Percentiles rank a stretch among this genome's conserved stretches.
phyloP scores from a whole-genome alignment of 53 echinoderm and acorn worm species.

The Temnopleurus reevesii region DNA sequence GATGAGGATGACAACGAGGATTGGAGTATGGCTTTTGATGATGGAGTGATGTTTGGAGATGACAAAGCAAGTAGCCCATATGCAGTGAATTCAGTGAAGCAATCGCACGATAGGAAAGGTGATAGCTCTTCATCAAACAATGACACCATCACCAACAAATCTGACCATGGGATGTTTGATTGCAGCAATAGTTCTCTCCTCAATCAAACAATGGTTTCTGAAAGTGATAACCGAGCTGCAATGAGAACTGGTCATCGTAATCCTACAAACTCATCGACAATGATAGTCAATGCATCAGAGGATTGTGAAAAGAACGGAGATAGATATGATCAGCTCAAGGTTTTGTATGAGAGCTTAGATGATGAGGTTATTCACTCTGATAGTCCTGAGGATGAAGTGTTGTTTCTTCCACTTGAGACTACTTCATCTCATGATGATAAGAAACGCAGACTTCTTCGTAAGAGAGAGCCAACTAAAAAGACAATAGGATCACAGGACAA shows the following conservation, averaged over 20 bases:
- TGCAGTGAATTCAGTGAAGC: too few relatives aligned
- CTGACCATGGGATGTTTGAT: not conserved
- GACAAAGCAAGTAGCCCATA: not conserved
- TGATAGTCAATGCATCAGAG: too few relatives aligned
- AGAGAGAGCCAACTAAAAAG: not conserved
- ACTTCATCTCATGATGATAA: not conserved
- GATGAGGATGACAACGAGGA: constrained; percentile 8
- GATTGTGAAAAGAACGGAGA: not conserved
- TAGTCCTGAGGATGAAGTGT: not conserved
- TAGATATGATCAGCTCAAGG: not conserved
- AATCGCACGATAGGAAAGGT: not conserved
- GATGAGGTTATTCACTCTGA: not conserved
- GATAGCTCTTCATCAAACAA: not conserved
- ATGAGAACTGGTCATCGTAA: not conserved
- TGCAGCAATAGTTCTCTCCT: not conserved
- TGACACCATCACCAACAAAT: not conserved
- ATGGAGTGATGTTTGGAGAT: not conserved
- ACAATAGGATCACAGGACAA: not conserved
- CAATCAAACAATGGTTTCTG: not conserved
- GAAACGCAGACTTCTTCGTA: not conserved
- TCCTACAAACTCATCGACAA: not conserved
- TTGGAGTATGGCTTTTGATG: constrained; percentile 11
- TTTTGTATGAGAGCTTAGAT: not conserved
- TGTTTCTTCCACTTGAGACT: not conserved
- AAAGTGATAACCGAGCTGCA: not conserved